Conservation (phyloP, 2,113 vertebrate genomes). For the Petrocephalus zakoni region DNA sequence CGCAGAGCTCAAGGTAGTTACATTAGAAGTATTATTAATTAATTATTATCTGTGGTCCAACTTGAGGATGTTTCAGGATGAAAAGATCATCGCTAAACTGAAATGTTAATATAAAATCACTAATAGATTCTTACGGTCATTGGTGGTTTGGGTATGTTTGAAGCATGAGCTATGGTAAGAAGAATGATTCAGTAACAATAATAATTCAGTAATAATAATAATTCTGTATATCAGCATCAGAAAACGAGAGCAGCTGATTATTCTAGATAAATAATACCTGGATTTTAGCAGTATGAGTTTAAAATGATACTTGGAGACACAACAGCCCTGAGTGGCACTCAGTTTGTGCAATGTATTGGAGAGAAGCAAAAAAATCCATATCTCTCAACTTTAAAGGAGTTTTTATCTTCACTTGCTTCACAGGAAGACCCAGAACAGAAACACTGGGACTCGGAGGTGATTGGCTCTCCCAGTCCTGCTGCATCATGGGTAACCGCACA, state of each 20-base stretch:
- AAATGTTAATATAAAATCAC: background rate
- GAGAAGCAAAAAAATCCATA: no score
- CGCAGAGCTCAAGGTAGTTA: background rate
- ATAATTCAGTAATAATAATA: background rate
- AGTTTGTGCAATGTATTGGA: background rate
- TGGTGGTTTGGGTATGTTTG: background rate
- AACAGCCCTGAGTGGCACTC: background rate
- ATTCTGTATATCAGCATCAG: background rate
- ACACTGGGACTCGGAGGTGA: background rate
- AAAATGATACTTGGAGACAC: background rate
- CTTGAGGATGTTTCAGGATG: background rate
- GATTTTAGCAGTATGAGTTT: background rate
- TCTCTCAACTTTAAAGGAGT: background rate
- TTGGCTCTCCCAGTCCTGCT: background rate
- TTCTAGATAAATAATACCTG: background rate
- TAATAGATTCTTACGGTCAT: background rate
- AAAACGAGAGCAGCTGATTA: background rate
- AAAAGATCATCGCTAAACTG: background rate
- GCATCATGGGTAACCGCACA: slow-evolving; percentile 24
- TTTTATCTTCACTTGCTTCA: background rate
- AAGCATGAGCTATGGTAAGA: background rate
- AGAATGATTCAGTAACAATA: no score
- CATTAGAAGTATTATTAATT: background rate
- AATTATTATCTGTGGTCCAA: background rate
- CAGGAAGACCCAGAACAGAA: background rate